These are phyloP conservation scores for Diplosoma virens DNA, from an alignment of 23 tunicate genomes.

Conservation along the genomic window DNA sequence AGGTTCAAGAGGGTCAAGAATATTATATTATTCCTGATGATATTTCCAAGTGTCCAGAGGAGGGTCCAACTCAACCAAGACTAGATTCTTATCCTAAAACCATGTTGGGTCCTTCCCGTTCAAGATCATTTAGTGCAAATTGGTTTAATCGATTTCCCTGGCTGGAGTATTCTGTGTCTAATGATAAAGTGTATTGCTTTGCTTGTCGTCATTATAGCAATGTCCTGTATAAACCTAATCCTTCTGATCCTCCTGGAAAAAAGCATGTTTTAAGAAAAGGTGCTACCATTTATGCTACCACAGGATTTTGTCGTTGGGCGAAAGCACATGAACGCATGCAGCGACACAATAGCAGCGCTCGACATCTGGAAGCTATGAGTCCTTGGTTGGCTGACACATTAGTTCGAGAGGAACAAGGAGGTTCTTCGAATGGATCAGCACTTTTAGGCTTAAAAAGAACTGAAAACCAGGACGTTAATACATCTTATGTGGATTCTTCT, in stretches of 20 bases:
- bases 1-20: no score
- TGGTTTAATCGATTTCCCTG: constrained; percentile 51
- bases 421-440: constrained; percentile 3
- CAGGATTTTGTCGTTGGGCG: constrained; percentile 42
- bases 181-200: constrained; percentile 46
- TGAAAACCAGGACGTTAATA: neutral
- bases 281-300: constrained; percentile 46
- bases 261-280: neutral
- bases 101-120: neutral
- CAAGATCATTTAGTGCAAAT: constrained; percentile 47
- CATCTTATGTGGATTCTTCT: neutral
- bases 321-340: constrained; percentile 52
- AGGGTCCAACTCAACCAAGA: constrained; percentile 47
- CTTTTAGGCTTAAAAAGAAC: neutral
- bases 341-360: constrained; percentile 40
- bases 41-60: constrained; percentile 33
- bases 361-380: constrained; percentile 35
- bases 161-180: constrained; percentile 43
- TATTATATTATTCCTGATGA: constrained; percentile 46
- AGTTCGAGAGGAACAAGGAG: constrained; percentile 4
- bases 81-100: constrained; percentile 42
- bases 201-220: constrained; percentile 45
- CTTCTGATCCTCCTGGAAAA: neutral
- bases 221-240: neutral
- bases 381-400: constrained; percentile 49